These are phyloP conservation scores for Caenorhabditis drosophilae DNA, from an alignment of 2,888 invertebrate genomes.

Conservation along the genomic window DNA sequence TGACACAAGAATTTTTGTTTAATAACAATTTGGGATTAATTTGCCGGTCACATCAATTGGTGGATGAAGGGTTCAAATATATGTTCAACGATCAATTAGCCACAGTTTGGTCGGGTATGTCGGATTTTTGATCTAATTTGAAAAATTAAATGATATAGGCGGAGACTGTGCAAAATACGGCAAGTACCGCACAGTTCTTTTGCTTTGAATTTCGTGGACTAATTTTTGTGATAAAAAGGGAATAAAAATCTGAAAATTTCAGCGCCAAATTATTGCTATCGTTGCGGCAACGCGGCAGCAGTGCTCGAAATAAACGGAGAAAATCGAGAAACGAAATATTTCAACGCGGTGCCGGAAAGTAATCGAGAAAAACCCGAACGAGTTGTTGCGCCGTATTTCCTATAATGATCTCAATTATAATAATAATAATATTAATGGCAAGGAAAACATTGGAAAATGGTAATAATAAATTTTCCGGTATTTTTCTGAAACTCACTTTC, in stretches of 20 bases:
- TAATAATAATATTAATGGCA: too few relatives aligned
- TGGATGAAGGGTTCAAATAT: slow-evolving; percentile 96
- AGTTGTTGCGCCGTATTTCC: slow-evolving; percentile 94
- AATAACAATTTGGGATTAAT: slow-evolving; percentile 90
- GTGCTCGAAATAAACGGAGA: slow-evolving; percentile 77
- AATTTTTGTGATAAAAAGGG: background rate
- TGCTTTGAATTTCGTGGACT: too few relatives aligned
- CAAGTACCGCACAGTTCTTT: too few relatives aligned
- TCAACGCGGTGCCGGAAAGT: slow-evolving; percentile 89
- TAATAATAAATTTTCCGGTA: slow-evolving; percentile 1
- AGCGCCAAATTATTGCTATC: slow-evolving; percentile 98
- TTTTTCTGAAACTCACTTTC: background rate
- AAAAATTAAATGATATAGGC: too few relatives aligned
- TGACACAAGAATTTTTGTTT: slow-evolving; percentile 86
- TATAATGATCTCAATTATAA: slow-evolving; percentile 73
- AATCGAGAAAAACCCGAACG: slow-evolving; percentile 84
- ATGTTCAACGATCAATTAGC: slow-evolving; percentile 96
- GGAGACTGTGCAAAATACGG: too few relatives aligned
- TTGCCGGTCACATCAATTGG: slow-evolving; percentile 97
- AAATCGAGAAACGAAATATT: slow-evolving; percentile 73
- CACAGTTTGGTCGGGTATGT: slow-evolving; percentile 95
- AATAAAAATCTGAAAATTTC: slow-evolving; percentile 74
- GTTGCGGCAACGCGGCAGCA: slow-evolving; percentile 97
- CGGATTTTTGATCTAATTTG: background rate
- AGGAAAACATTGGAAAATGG: too few relatives aligned